Evolutionary conservation across 2,113 vertebrate genomes (phyloP).

Genomic region (Tetrao urogallus): DNA sequence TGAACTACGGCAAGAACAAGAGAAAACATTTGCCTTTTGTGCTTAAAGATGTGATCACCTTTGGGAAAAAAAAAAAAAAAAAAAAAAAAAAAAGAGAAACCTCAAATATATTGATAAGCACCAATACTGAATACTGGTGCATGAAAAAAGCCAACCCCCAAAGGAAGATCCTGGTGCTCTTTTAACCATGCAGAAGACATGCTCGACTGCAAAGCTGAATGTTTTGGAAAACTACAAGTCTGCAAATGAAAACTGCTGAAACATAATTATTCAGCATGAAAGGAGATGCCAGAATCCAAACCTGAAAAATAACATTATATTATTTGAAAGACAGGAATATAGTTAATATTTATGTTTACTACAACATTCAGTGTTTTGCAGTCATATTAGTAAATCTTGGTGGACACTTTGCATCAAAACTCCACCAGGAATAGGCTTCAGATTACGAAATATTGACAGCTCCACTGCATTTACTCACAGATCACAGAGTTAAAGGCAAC

Average conservation of each 20-base stretch:
- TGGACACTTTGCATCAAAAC: background rate
- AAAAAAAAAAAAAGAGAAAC: background rate
- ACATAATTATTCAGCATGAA: background rate
- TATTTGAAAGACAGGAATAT: background rate
- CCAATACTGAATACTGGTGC: background rate
- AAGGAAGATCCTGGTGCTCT: background rate
- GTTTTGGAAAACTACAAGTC: background rate
- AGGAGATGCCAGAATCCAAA: background rate
- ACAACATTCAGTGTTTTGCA: background rate
- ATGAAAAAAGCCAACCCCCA: background rate
- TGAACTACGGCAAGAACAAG: background rate
- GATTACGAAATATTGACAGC: background rate
- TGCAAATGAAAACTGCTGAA: background rate
- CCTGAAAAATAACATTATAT: background rate
- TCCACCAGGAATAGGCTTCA: background rate
- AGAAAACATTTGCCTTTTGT: background rate
- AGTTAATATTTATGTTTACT: rapidly evolving
- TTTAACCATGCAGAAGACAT: background rate
- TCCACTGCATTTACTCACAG: background rate
- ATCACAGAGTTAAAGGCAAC: background rate
- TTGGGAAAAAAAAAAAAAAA: background rate
- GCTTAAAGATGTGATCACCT: background rate
- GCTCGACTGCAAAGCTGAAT: background rate
- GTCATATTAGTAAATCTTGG: background rate
- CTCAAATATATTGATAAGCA: background rate